Percentiles rank a stretch among this genome's conserved stretches.
These are phyloP conservation scores for Saguinus imperator DNA, from an alignment of 2,113 vertebrate species.

Conservation along the genomic window DNA sequence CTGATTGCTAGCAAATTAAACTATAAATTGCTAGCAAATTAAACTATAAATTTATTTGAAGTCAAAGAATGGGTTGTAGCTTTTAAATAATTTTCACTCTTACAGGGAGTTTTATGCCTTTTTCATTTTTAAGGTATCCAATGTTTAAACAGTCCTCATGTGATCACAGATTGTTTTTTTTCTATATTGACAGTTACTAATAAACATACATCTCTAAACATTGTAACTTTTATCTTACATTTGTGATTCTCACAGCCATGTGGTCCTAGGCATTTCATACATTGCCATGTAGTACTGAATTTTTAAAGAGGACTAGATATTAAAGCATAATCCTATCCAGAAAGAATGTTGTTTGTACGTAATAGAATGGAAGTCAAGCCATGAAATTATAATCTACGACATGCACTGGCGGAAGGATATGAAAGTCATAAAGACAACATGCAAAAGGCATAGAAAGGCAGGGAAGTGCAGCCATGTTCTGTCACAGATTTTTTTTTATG, in stretches of 20 bases:
- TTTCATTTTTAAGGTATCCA: background rate
- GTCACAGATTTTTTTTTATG: background rate
- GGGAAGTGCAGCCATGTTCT: constrained; percentile 16
- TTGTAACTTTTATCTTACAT: background rate
- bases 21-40: background rate
- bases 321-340: background rate
- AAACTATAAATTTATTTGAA: background rate
- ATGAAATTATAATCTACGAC: background rate
- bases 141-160: background rate
- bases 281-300: background rate
- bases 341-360: background rate
- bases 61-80: background rate
- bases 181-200: background rate
- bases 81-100: background rate
- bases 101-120: background rate
- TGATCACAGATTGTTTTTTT: background rate
- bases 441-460: background rate
- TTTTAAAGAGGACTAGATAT: background rate
- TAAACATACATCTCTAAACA: background rate
- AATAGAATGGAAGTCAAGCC: background rate
- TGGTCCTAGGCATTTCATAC: background rate
- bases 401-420: background rate
- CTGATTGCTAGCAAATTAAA: background rate
- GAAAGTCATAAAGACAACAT: background rate
- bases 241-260: background rate